Percentiles rank a stretch among this genome's conserved stretches.
phyloP scores from a whole-genome alignment of 2,888 invertebrate species.

The Zygothrica quintamaculata region DNA sequence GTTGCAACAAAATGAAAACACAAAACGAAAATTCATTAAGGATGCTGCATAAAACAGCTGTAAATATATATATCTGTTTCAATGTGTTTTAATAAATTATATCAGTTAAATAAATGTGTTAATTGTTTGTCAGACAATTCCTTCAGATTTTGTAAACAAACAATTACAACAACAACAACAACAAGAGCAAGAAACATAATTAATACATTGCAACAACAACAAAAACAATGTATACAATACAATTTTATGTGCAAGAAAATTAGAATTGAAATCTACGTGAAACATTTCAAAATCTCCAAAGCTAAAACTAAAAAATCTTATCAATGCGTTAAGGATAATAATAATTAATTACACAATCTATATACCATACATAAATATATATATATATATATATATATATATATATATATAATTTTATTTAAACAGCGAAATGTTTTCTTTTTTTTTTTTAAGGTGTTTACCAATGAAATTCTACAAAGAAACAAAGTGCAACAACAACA shows the following conservation, averaged over 20 bases:
- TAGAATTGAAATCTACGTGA: no score
- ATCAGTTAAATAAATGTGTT: slow-evolving; percentile 57
- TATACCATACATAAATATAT: slow-evolving; percentile 16
- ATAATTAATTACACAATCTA: no score
- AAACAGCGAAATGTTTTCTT: not conserved
- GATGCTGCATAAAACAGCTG: slow-evolving; percentile 48
- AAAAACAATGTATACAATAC: no score
- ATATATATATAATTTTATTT: slow-evolving; percentile 34
- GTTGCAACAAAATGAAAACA: no score
- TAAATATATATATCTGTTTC: slow-evolving; percentile 32
- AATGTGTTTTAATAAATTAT: slow-evolving; percentile 68
- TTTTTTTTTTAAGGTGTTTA: slow-evolving; percentile 65
- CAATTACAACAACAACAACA: no score
- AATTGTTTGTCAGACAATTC: slow-evolving; percentile 37
- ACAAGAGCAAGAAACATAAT: no score
- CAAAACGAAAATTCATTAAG: no score
- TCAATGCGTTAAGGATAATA: no score
- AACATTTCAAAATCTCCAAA: no score
- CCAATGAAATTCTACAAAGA: slow-evolving; percentile 34
- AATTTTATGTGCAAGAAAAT: no score
- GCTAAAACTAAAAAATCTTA: no score
- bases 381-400: slow-evolving; percentile 14
- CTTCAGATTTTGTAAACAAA: slow-evolving; percentile 38
- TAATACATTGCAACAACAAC: no score
- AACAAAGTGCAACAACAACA: slow-evolving; percentile 34